Evolutionary conservation across 2,113 vertebrate species (phyloP).

Genomic region (Scopus umbretta): DNA sequence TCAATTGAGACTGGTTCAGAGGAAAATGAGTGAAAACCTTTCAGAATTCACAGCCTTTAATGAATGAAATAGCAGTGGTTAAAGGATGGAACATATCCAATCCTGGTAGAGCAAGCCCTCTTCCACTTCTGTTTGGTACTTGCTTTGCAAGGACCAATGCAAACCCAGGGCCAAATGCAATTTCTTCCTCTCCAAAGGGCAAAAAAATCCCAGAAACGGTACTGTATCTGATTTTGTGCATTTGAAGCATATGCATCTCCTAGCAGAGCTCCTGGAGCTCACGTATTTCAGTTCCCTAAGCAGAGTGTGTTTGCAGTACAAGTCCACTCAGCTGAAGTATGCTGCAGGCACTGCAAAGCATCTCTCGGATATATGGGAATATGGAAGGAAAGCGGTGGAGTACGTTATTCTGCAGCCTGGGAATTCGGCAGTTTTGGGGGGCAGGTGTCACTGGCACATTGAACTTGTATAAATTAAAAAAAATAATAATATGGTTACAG

Average conservation of each 20-base stretch:
- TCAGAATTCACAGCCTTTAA: not conserved
- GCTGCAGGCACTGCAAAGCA: not conserved
- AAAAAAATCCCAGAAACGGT: not conserved
- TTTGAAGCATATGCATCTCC: not conserved
- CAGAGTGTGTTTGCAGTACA: not conserved
- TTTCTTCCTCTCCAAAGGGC: not conserved
- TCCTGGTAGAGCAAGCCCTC: not conserved
- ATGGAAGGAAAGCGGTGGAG: not conserved
- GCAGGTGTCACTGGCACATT: not conserved
- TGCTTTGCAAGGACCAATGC: not conserved
- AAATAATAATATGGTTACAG: not conserved
- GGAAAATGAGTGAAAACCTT: not conserved
- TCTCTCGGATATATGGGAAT: rapidly evolving
- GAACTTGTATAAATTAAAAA: not conserved
- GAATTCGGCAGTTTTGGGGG: not conserved
- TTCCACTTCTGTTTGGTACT: not conserved
- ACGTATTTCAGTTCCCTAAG: not conserved
- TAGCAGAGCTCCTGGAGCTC: not conserved
- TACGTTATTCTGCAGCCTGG: not conserved
- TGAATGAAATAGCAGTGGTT: not conserved
- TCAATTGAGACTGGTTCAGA: not conserved
- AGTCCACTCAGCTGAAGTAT: not conserved
- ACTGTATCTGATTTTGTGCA: not conserved
- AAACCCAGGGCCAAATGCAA: not conserved
- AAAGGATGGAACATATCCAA: not conserved